Evolutionary conservation across 2,113 vertebrate species (phyloP).

Genomic region (Zootoca vivipara): DNA sequence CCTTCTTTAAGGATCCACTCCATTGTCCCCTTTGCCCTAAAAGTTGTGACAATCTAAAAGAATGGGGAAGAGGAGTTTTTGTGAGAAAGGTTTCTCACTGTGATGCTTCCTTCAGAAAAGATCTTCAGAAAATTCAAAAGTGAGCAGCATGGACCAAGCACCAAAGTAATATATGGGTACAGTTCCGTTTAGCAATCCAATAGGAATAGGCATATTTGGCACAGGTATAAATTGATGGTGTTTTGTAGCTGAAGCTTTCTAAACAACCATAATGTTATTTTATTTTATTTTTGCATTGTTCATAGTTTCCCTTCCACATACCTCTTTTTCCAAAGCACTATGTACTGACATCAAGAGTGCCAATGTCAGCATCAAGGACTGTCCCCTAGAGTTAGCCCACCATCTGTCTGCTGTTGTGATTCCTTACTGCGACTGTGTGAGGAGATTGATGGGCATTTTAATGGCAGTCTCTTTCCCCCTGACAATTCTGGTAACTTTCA

Average conservation of each 20-base stretch:
- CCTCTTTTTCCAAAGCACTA: conserved; percentile 13
- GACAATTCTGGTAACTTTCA: conserved; percentile 30
- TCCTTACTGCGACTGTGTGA: background rate
- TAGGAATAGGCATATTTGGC: too few relatives aligned
- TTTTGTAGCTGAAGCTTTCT: background rate
- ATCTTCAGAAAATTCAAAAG: too few relatives aligned
- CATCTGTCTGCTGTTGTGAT: conserved; percentile 36
- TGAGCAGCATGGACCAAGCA: too few relatives aligned
- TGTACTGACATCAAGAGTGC: conserved; percentile 47
- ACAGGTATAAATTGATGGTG: too few relatives aligned
- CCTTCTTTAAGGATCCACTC: too few relatives aligned
- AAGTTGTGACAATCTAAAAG: too few relatives aligned
- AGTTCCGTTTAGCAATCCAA: too few relatives aligned
- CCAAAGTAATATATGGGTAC: too few relatives aligned
- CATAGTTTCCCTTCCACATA: conserved; percentile 57
- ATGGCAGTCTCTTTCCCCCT: conserved; percentile 2
- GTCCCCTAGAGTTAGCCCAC: conserved; percentile 45
- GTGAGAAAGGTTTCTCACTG: too few relatives aligned
- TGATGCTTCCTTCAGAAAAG: too few relatives aligned
- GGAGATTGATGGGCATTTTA: fast-evolving
- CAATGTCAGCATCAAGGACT: conserved; percentile 58
- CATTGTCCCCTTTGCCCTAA: too few relatives aligned
- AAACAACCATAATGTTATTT: conserved; percentile 32
- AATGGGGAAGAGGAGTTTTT: too few relatives aligned
- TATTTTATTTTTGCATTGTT: conserved; percentile 38